Evolutionary conservation across 1,140 invertebrate species (phyloP), one percentile per base, ranked within the genome.

Genomic region (Zelostemma sp.): DNA sequence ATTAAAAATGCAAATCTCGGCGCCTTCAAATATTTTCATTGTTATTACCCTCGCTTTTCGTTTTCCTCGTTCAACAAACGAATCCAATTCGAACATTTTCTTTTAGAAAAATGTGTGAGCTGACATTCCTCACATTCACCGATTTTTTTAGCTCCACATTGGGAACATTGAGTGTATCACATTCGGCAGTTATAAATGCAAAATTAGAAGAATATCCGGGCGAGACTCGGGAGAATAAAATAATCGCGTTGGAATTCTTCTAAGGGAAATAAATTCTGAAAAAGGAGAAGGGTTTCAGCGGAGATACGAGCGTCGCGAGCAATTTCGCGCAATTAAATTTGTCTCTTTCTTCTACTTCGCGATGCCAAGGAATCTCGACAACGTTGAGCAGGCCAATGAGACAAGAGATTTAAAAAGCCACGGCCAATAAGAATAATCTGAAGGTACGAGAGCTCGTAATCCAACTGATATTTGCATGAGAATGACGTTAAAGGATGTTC

Each of bases 401-500:
- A 74, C 64, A 56, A 60, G 55, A 72, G 73, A 72, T 74, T 74
- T 72, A 68, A 58, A 67, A 71, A 76, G 72, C 56, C 66, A 68
- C 68, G 68, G 53, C 75, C 76, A 79, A 81, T 79, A 78, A 75
- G 77, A 80, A 77, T 78, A 79, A 79, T 80, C 76, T 71, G 66
- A 76, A 74, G 75, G 75, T 76, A 77, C 76, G 77, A 76, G 73
- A 73, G 75, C 73, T 69, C 76, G 78, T 81, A 81, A 81, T 81
- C 80, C 74, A 76, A 66, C 71, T 69, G 63, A 72, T 74, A 81
- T 81, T 81, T 81, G 78, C 80, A 81, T 81, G 75, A 80, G 75
- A 81, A 81, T 80, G 75, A 75, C 80, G 76, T 74, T 77, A 77
- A 80, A 78, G 73, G 77, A 79, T 78, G 76, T 72, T 72, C 73